These are phyloP conservation scores for Telenomus remus DNA, from an alignment of 1,140 invertebrate genomes.

Conservation along the genomic window DNA sequence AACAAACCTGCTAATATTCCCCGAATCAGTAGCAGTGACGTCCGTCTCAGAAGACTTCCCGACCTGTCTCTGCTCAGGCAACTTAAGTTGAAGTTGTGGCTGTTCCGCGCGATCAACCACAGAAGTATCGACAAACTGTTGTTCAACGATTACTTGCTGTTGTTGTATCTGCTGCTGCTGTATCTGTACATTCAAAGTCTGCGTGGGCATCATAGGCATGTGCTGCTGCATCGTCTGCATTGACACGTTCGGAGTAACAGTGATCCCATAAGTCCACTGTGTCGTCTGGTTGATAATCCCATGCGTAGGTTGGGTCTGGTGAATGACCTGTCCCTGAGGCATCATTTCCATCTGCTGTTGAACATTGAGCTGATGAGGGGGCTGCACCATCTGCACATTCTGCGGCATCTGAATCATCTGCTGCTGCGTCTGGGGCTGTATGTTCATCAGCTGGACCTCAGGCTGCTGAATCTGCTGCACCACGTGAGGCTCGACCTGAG, in stretches of 20 bases:
- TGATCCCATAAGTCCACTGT: constrained; percentile 63
- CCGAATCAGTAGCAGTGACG: constrained; percentile 59
- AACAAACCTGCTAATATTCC: constrained; percentile 62
- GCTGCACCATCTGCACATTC: constrained; percentile 44
- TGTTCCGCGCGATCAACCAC: constrained; percentile 62
- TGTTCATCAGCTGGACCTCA: constrained; percentile 25
- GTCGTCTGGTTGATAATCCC: constrained; percentile 52
- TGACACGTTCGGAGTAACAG: constrained; percentile 58
- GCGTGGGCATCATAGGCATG: constrained; percentile 59
- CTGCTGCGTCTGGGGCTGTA: constrained; percentile 6
- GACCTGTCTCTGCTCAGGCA: constrained; percentile 61
- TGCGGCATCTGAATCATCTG: constrained; percentile 33
- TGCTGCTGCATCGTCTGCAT: constrained; percentile 63
- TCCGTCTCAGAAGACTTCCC: constrained; percentile 62
- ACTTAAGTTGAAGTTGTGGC: constrained; percentile 64
- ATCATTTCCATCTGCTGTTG: constrained; percentile 54
- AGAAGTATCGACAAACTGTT: constrained; percentile 41
- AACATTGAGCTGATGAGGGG: constrained; percentile 54
- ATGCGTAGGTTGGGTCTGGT: constrained; percentile 53
- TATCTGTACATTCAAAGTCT: constrained; percentile 54
- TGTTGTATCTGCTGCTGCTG: constrained; percentile 57
- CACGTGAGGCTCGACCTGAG: constrained; percentile 33
- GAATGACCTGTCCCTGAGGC: constrained; percentile 50
- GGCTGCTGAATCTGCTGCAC: constrained; percentile 33
- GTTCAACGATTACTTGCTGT: constrained; percentile 59